Evolutionary conservation across 2,113 vertebrate genomes (phyloP), one percentile per base, ranked within the genome.

Genomic region (Gymnogyps californianus): DNA sequence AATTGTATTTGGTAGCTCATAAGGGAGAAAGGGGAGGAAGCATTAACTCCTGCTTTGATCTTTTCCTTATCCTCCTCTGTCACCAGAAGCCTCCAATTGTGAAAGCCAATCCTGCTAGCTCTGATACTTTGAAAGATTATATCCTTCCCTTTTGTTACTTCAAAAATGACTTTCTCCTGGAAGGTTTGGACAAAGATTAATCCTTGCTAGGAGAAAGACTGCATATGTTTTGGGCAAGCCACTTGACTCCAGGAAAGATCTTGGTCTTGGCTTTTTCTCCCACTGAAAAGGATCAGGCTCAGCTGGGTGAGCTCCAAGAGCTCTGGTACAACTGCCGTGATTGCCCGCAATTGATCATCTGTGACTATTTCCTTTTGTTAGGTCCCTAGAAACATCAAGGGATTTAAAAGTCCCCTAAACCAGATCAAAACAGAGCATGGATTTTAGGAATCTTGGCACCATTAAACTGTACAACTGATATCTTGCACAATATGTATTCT

Each of bases 21-120:
- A n/a, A 36, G 32, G 40, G 70, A 94, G 74, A 93, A 64, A 76
- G 29, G 8, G 2, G 7, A 87, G 52, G 78, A 89, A 92, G 49
- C 44, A 76, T 95, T 93, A 93, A 93, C 47, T 87, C 72, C 42
- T 40, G 52, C 87, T 95, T 94, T 96, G 89, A 96, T 95, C 77
- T 96, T 89, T 92, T 87, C 31, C 65, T 95, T 94, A 87, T 71
- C 74, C 62, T 88, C 32, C 29, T 91, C 46, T 84, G 62, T 76
- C 57, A 91, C 62, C 57, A 76, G 67, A 83, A 87, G n/a, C 38
- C 17, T 94, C 74, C 46, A 96, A 31, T 57, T 91, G 89, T 79
- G 91, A 92, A 95, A 97, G 6, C 17, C 31, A 18, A 89, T 93
- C 57, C 65, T 82, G 36, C 42, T 79, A 79, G 69, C 44, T 71